Conservation (phyloP, 2,113 vertebrate species). For the Ginglymostoma cirratum region DNA sequence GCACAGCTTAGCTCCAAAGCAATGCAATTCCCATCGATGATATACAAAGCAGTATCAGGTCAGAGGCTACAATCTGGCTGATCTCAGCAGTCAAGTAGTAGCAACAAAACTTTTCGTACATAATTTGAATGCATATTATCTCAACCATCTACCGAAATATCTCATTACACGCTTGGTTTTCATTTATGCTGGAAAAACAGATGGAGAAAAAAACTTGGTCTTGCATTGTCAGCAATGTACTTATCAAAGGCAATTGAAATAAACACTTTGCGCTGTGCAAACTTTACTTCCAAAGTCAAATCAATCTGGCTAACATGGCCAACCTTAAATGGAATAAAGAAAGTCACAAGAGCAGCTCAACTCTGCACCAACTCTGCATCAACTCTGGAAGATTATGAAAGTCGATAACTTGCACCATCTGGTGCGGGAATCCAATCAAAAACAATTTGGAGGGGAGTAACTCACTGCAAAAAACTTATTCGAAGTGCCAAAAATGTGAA, state of each 20-base stretch:
- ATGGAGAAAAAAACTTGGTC: not conserved
- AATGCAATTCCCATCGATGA: not conserved
- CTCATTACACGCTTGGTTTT: not conserved
- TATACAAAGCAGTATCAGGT: not conserved
- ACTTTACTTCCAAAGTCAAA: not conserved
- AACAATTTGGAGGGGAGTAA: not conserved
- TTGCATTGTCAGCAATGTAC: not conserved
- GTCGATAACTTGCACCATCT: not conserved
- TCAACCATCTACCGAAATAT: not conserved
- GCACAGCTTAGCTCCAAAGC: not conserved
- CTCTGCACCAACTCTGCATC: not conserved
- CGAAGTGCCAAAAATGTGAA: not conserved
- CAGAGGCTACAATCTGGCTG: not conserved
- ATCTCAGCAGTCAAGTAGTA: not conserved
- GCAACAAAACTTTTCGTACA: not conserved
- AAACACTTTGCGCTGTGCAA: not conserved
- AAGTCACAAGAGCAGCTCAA: not conserved
- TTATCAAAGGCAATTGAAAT: not conserved
- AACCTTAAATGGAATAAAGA: not conserved
- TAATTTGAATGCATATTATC: slow-evolving; percentile 7
- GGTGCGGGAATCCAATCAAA: not conserved
- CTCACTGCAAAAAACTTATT: not conserved
- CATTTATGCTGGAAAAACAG: not conserved
- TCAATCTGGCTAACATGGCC: not conserved
- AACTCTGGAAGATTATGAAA: not conserved